A percentile compares a stretch with the other conserved stretches of the same genome.
Conservation (phyloP, 2,797 vertebrate species). For the Spinus olivaceus region DNA sequence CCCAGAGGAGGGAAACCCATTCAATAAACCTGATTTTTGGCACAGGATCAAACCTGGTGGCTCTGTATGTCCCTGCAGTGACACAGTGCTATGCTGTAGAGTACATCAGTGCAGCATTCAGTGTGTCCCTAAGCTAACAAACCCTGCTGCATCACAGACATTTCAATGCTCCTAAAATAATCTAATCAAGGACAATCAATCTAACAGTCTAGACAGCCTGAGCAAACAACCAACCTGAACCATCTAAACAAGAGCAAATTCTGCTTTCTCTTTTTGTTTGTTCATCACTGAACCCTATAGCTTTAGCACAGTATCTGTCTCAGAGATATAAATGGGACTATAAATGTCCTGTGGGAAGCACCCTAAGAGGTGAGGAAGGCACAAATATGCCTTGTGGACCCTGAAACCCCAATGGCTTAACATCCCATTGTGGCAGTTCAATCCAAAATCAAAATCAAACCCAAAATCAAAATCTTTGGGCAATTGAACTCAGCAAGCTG, state of each 20-base stretch:
- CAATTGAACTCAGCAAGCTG: neutral
- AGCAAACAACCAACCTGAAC: neutral
- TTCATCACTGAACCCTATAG: neutral
- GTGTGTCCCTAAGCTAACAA: neutral
- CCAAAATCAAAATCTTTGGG: neutral
- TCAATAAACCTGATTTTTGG: neutral
- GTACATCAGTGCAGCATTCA: neutral
- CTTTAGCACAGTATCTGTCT: neutral
- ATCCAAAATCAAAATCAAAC: no score
- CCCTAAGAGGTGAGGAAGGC: neutral
- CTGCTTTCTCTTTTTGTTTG: neutral
- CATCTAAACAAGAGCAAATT: neutral
- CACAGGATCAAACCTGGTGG: neutral
- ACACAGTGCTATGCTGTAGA: neutral
- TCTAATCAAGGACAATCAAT: neutral
- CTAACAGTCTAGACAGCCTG: neutral
- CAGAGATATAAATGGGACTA: neutral
- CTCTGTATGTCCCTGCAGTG: neutral
- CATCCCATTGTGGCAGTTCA: neutral
- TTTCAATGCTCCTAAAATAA: neutral
- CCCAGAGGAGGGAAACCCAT: neutral
- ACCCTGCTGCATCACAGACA: neutral
- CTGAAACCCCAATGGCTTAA: neutral
- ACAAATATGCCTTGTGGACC: neutral
- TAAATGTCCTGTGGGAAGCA: neutral